Conservation (phyloP, 2,888 invertebrate species). For the Sinotaia quadrata region DNA sequence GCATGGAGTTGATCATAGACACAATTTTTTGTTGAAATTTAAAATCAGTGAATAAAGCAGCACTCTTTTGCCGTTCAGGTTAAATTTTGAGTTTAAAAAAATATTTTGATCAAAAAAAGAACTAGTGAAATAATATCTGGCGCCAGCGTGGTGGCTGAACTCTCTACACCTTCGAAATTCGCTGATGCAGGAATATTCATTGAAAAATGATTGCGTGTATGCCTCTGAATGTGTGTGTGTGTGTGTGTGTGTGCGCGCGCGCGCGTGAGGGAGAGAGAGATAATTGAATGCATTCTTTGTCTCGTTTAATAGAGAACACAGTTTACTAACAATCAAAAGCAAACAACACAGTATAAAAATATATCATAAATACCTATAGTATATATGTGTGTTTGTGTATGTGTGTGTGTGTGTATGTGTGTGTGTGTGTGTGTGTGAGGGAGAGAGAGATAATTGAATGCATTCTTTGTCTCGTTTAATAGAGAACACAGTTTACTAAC, state of each 20-base stretch:
- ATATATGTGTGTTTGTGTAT: neutral
- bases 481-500: neutral
- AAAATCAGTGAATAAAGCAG: no score
- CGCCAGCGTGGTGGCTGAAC: no score
- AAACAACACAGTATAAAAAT: neutral
- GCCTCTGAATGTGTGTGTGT: slow-evolving; percentile 6
- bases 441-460: neutral
- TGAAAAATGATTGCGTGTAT: no score
- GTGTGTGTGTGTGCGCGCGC: neutral
- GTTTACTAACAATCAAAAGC: neutral
- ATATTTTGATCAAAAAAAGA: no score
- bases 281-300: neutral
- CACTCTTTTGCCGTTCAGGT: no score
- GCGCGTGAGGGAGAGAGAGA: neutral
- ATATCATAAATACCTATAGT: neutral
- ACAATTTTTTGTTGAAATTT: no score
- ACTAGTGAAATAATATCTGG: no score
- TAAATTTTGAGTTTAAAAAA: no score
- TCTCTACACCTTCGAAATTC: no score
- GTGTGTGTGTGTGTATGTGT: slow-evolving; percentile 1
- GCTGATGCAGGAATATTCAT: no score
- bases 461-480: neutral
- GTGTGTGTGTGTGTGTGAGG: neutral
- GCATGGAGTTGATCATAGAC: no score
- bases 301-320: neutral